Evolutionary conservation across 1,140 invertebrate genomes (phyloP).

Genomic region (Anastrepha ludens): DNA sequence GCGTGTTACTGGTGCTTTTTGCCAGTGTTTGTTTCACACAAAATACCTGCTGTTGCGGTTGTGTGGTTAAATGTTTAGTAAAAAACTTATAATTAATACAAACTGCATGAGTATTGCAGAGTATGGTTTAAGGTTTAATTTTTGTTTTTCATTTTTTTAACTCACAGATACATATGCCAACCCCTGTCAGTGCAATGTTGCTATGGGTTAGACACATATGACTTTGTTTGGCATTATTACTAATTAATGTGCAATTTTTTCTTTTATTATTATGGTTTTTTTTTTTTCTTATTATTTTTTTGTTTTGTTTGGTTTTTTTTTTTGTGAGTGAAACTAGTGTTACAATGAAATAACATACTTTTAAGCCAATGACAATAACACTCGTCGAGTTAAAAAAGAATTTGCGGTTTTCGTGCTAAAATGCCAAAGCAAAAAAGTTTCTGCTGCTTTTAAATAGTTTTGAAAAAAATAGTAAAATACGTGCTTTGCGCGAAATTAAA

Average conservation of each 20-base stretch:
- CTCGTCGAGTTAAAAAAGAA: background rate
- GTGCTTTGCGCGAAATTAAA: no score
- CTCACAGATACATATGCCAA: background rate
- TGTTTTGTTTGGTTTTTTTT: background rate
- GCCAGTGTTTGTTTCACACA: background rate
- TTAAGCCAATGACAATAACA: background rate
- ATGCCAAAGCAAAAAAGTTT: background rate
- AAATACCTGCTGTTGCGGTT: slow-evolving; percentile 45
- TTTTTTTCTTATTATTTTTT: background rate
- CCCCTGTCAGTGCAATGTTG: background rate
- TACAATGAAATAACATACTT: background rate
- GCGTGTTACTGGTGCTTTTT: no score
- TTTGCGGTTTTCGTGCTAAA: background rate
- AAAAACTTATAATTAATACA: slow-evolving; percentile 14
- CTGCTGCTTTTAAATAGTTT: no score
- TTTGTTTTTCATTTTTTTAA: background rate
- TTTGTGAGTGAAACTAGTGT: background rate
- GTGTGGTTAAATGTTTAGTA: background rate
- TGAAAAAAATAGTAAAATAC: no score
- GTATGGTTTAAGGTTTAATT: background rate
- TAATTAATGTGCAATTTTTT: slow-evolving; percentile 19
- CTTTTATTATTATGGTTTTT: background rate
- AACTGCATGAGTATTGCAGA: background rate
- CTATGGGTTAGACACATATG: background rate
- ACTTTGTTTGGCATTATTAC: background rate